phyloP scores from a whole-genome alignment of 2,888 invertebrate genomes.

The Electrophaes corylata region DNA sequence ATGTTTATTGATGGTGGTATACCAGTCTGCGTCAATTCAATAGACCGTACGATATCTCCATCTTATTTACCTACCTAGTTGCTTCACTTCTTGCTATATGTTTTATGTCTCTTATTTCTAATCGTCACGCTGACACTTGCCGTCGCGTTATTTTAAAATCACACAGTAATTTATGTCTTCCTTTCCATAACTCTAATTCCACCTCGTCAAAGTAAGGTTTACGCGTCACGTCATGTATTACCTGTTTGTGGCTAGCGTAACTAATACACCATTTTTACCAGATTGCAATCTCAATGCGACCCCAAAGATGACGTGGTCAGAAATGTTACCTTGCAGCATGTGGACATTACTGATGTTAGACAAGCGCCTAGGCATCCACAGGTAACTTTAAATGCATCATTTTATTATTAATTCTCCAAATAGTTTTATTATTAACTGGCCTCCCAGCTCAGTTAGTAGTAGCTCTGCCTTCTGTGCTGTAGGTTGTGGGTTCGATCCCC shows the following conservation, averaged over 20 bases:
- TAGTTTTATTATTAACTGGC: not conserved
- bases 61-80: not conserved
- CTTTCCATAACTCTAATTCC: constrained; percentile 21
- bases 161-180: constrained; percentile 14
- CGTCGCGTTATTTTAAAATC: constrained; percentile 6
- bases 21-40: not conserved
- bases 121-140: constrained; percentile 1
- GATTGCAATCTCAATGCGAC: constrained; percentile 63
- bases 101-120: constrained; percentile 5
- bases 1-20: not conserved
- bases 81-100: constrained; percentile 1
- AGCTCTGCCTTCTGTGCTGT: no score
- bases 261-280: constrained; percentile 51
- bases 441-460: no score
- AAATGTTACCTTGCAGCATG: constrained; percentile 61
- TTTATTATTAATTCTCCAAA: not conserved
- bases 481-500: no score
- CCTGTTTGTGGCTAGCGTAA: constrained; percentile 39
- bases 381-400: constrained; percentile 44
- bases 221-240: not conserved
- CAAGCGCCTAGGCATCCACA: constrained; percentile 61
- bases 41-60: not conserved
- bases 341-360: constrained; percentile 65
- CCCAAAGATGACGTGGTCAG: constrained; percentile 49
- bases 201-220: constrained; percentile 8